Evolutionary conservation across 2,113 vertebrate species (phyloP), one percentile per base, ranked within the genome.

Genomic region (Pandion haliaetus): DNA sequence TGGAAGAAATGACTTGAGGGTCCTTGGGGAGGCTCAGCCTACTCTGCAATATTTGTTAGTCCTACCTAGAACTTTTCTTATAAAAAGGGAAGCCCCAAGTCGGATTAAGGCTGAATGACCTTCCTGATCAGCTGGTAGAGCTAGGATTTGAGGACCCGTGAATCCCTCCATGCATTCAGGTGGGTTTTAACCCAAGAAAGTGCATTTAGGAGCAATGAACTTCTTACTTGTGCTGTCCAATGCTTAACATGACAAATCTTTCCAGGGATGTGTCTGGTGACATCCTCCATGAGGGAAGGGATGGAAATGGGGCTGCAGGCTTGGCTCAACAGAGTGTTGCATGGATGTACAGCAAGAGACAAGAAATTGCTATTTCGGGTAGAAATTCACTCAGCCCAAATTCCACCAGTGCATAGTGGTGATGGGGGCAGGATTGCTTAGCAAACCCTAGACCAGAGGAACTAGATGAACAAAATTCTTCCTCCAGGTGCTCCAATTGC

Each of bases 241-340:
- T 12, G 23, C 24, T 63, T 26, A 26, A 38, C 1, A 0, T 29
- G 38, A 17, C 31, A 34, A 1, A 21, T 29, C 20, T n/a, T 45
- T 24, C 14, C 66, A 44, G 44, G 32, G 29, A 17, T 34, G 57
- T 29, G n/a, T 50, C 16, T 17, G 24, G 55, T 58, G 55, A 36
- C 20, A 34, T 12, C 17, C 25, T 74, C 26, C 61, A 42, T 12
- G 16, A 74, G 23, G 49, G 36, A 44, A 32, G 36, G n/a, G 26
- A 9, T 23, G 31, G 67, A 70, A 52, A 77, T 13, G n/a, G 29
- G 23, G 4, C 12, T 52, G 50, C 38, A 63, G 54, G 12, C 45
- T 78, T 45, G 31, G 36, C 54, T 69, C 67, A 44, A 9, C 15
- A 9, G 26, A 34, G 29, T 7, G 6, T 32, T 40, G 25, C 34